Evolutionary conservation across 1,140 invertebrate genomes (phyloP).

Genomic region (Trachymyrmex cornetzi): DNA sequence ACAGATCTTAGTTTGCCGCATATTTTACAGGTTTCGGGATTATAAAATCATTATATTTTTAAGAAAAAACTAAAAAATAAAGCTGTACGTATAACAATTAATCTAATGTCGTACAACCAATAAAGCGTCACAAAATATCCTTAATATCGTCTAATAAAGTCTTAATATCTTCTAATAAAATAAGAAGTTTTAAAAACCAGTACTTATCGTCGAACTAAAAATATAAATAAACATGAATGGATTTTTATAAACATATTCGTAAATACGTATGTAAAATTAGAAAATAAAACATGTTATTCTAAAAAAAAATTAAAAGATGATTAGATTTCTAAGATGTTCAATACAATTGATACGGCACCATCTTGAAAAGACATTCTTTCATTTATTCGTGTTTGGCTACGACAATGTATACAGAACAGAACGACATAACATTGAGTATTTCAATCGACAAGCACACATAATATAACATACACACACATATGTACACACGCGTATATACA

Average conservation of each 20-base stretch:
- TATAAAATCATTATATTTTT: too few species aligned
- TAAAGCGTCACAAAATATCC: too few species aligned
- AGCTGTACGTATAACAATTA: too few species aligned
- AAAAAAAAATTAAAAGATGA: not conserved
- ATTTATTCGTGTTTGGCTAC: conserved; percentile 28
- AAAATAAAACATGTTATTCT: not conserved
- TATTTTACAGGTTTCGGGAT: too few species aligned
- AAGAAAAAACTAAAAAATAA: too few species aligned
- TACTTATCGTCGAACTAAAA: not conserved
- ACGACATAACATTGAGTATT: conserved; percentile 49
- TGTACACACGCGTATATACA: not conserved
- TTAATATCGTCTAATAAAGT: conserved; percentile 8
- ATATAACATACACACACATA: conserved; percentile 9
- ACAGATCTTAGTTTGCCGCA: too few species aligned
- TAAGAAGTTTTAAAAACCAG: not conserved
- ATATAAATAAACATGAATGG: conserved; percentile 2
- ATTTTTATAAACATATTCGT: not conserved
- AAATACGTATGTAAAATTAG: not conserved
- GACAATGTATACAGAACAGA: conserved; percentile 19
- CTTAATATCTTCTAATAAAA: conserved; percentile 16
- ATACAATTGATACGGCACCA: not conserved
- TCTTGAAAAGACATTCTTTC: conserved; percentile 21
- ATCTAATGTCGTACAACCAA: too few species aligned
- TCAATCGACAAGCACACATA: conserved; percentile 27
- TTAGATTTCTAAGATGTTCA: not conserved